Base-by-base conservation (phyloP, 2,797 vertebrate species). In the Anniella stebbinsi region DNA sequence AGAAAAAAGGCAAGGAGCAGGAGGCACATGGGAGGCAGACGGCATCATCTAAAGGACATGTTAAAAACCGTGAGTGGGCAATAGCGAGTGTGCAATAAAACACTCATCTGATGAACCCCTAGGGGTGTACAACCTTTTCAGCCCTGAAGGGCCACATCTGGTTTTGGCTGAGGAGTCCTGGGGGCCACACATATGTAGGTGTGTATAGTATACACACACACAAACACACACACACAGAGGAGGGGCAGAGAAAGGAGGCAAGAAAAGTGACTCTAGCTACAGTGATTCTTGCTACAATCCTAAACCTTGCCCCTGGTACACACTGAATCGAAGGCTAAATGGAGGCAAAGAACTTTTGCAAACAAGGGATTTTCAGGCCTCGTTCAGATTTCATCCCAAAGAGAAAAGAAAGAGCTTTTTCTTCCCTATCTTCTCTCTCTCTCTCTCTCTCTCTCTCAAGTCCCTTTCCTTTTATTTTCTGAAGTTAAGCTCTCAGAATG, bases 341-440 rank as follows among this genome's bases (percentile, higher is more conserved):
- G 2, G 54, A 81, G 57, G 8, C 83, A 41, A 84, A 92, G 83
- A 88, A 13, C 51, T 87, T 91, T 87, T 90, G 91, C 94, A 85
- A 90, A 94, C 94, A 87, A 76, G 48, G 9, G 57, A 73, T 45
- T 76, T 75, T 11, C n/a, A 1, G 5, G n/a, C n/a, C 87, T 63
- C 36, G 73, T 92, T 78, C 76, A 88, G 17, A 1, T 3, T 80
- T 78, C 51, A 67, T 75, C 93, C 91, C 86, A 21, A 1, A 66
- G 89, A 89, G 88, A 80, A 88, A 92, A 69, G 48, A 84, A 90
- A 89, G 73, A 38, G 18, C 84, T 7, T 78, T 15, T 88, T 72
- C 70, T 84, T 88, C 51, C 73, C 51, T n/a, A 9, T 33, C 70
- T 90, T 67, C 45, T 33, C 69, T 90, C 85, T 69, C 73, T 72